phyloP scores from a whole-genome alignment of 2,888 invertebrate species.

The Rhodophaea formosa region DNA sequence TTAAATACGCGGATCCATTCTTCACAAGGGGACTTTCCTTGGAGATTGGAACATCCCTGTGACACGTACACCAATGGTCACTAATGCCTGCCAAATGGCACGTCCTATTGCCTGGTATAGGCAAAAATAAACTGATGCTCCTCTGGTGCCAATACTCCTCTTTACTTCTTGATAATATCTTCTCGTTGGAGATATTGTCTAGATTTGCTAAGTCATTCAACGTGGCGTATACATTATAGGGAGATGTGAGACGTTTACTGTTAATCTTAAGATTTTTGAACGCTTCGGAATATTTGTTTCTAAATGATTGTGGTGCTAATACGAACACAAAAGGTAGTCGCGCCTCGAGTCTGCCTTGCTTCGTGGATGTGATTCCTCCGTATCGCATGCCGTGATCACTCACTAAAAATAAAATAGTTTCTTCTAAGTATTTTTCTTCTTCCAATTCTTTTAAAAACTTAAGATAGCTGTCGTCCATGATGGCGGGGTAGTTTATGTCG shows the following conservation, averaged over 20 bases:
- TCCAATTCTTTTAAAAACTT: constrained; percentile 80
- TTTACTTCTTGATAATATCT: constrained; percentile 54
- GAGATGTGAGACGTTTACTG: no score
- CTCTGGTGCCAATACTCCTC: constrained; percentile 64
- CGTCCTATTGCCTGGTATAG: constrained; percentile 79
- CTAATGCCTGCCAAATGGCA: constrained; percentile 89
- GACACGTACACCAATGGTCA: constrained; percentile 94
- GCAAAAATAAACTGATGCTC: constrained; percentile 46
- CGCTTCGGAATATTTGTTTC: constrained; percentile 80
- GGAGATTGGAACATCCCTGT: constrained; percentile 82
- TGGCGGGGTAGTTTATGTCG: constrained; percentile 87
- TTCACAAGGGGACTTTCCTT: constrained; percentile 76
- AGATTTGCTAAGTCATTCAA: constrained; percentile 54
- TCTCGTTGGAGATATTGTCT: constrained; percentile 64
- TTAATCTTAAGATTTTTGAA: constrained; percentile 56
- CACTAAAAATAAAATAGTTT: constrained; percentile 87
- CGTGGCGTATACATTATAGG: no score
- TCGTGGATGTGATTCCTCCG: constrained; percentile 90
- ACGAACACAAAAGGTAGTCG: constrained; percentile 90
- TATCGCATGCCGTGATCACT: constrained; percentile 96
- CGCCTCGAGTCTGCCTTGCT: constrained; percentile 93
- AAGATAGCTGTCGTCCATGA: constrained; percentile 85
- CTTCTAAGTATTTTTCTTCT: constrained; percentile 78
- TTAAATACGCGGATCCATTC: constrained; percentile 82
- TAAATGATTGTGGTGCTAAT: constrained; percentile 87